Conservation (phyloP, 2,888 invertebrate species). For the Ceriagrion tenellum region DNA sequence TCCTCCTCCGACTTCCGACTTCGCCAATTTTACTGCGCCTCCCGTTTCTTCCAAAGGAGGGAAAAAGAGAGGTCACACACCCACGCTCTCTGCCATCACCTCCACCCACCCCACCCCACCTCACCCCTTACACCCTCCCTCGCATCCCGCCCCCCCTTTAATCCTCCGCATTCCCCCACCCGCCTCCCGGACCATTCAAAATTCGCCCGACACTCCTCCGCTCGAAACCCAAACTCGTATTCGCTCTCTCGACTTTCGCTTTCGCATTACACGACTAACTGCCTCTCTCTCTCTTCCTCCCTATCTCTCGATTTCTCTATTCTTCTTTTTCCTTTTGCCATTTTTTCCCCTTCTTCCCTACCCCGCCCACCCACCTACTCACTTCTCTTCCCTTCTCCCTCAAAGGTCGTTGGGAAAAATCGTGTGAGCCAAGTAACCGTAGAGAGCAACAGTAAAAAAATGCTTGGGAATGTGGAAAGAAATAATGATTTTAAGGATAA, state of each 20-base stretch:
- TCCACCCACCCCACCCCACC: not conserved
- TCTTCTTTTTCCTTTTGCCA: not conserved
- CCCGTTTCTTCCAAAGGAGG: not conserved
- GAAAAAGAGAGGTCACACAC: not conserved
- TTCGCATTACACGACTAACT: not conserved
- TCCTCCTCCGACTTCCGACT: not conserved
- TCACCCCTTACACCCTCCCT: not conserved
- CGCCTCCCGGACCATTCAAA: not conserved
- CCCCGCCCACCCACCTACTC: not conserved
- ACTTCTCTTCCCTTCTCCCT: not conserved
- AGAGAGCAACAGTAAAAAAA: too few species aligned
- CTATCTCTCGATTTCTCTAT: too few species aligned
- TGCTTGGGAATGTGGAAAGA: too few species aligned
- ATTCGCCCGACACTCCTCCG: not conserved
- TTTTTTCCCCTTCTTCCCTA: not conserved
- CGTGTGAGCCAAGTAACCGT: too few species aligned
- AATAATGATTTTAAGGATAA: too few species aligned
- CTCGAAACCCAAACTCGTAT: constrained; percentile 13
- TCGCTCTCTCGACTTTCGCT: not conserved
- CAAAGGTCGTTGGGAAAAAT: too few species aligned
- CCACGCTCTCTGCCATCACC: not conserved
- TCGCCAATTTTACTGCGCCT: not conserved
- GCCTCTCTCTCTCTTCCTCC: not conserved
- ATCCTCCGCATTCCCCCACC: not conserved
- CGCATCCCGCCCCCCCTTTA: not conserved